Evolutionary conservation across 2,888 invertebrate species (phyloP).

Genomic region (Didymodactylos carnosus): DNA sequence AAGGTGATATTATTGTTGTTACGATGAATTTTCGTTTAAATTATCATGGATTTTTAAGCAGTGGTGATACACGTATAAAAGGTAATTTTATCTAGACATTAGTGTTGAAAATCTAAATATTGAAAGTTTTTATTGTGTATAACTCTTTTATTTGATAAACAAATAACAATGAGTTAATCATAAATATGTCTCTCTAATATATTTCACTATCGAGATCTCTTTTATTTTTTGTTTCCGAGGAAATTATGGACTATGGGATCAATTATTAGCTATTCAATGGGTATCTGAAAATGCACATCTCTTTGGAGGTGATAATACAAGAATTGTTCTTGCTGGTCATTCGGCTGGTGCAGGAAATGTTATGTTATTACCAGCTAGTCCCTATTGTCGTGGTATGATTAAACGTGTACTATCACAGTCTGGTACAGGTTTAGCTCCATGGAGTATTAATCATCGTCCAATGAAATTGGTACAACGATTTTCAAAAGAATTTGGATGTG

Average conservation of each 20-base stretch:
- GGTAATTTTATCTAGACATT: too few species aligned
- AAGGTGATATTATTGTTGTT: background rate
- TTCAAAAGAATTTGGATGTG: background rate
- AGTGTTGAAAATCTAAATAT: too few species aligned
- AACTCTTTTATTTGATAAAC: too few species aligned
- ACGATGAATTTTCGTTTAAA: background rate
- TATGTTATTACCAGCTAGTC: background rate
- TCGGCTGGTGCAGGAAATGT: background rate
- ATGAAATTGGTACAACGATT: background rate
- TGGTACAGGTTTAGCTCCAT: background rate
- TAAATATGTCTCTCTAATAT: too few species aligned
- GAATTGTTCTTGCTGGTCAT: background rate
- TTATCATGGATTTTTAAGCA: background rate
- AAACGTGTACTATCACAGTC: background rate
- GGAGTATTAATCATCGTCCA: background rate
- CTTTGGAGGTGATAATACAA: background rate
- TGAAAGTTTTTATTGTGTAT: too few species aligned
- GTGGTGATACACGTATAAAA: background rate
- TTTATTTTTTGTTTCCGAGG: background rate
- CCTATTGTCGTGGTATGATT: background rate
- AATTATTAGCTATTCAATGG: background rate
- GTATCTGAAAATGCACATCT: background rate
- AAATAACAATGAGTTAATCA: too few species aligned
- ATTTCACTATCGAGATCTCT: rapidly evolving
- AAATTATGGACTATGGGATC: background rate